These are phyloP conservation scores for Chironomus tentans DNA, from an alignment of 2,888 invertebrate genomes.

Conservation along the genomic window DNA sequence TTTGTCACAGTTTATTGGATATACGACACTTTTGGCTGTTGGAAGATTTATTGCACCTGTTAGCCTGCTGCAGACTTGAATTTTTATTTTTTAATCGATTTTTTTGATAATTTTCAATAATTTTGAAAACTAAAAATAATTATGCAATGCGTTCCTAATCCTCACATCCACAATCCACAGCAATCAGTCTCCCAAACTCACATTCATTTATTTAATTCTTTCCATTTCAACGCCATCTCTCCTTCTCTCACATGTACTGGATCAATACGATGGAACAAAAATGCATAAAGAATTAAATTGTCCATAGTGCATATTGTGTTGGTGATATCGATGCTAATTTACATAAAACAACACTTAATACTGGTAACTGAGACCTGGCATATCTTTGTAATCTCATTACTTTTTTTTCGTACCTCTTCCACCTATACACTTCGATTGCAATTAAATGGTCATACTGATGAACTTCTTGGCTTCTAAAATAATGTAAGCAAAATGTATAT, in stretches of 20 bases:
- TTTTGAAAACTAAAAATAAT: no score
- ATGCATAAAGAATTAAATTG: constrained; percentile 6
- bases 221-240: not conserved
- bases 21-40: no score
- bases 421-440: not conserved
- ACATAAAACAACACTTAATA: constrained; percentile 24
- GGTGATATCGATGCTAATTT: constrained; percentile 20
- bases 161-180: no score
- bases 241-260: no score
- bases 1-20: no score
- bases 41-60: no score
- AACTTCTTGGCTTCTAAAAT: not conserved
- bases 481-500: not conserved
- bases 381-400: constrained; percentile 15
- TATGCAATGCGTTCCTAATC: no score
- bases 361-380: not conserved
- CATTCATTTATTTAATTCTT: not conserved
- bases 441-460: not conserved
- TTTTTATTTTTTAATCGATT: no score
- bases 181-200: no score
- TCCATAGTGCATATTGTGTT: constrained; percentile 19
- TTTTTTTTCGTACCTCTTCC: not conserved
- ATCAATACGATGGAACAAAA: not conserved
- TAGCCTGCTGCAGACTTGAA: no score
- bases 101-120: no score